These are phyloP conservation scores for Drosophila lacteicornis DNA, from an alignment of 1,140 invertebrate genomes.

Conservation along the genomic window DNA sequence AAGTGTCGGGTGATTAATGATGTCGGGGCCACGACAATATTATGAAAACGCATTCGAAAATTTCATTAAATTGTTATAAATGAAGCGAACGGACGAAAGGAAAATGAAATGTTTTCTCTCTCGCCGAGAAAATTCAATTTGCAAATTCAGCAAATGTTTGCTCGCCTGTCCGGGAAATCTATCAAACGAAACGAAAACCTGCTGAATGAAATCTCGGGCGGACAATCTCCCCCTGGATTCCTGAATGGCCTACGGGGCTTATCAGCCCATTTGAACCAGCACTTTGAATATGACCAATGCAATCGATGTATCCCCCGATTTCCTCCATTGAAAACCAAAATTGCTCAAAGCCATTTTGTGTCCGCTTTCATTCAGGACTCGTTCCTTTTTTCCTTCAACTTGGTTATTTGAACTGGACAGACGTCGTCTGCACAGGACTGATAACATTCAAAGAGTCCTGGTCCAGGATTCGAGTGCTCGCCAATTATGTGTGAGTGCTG, in stretches of 20 bases:
- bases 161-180: constrained; percentile 42
- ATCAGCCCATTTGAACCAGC: constrained; percentile 62
- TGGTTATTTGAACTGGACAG: constrained; percentile 34
- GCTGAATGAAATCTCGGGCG: constrained; percentile 61
- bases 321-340: constrained; percentile 39
- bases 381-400: constrained; percentile 4
- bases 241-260: constrained; percentile 44
- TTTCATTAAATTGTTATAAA: constrained; percentile 84
- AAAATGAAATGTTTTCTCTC: constrained; percentile 55
- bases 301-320: constrained; percentile 45
- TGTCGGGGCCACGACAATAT: constrained; percentile 46
- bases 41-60: constrained; percentile 82
- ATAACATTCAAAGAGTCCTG: constrained; percentile 68
- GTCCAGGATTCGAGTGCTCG: constrained; percentile 39
- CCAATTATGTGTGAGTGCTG: constrained; percentile 74
- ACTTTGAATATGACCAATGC: constrained; percentile 76
- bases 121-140: constrained; percentile 68
- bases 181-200: constrained; percentile 55
- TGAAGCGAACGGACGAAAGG: constrained; percentile 42
- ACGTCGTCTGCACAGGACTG: constrained; percentile 68
- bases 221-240: constrained; percentile 48
- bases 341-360: constrained; percentile 47
- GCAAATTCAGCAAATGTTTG: constrained; percentile 65
- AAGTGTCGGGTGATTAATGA: constrained; percentile 69
- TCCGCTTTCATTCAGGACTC: constrained; percentile 22